Conservation (phyloP, 2,888 invertebrate genomes). For the Mystacides longicornis region DNA sequence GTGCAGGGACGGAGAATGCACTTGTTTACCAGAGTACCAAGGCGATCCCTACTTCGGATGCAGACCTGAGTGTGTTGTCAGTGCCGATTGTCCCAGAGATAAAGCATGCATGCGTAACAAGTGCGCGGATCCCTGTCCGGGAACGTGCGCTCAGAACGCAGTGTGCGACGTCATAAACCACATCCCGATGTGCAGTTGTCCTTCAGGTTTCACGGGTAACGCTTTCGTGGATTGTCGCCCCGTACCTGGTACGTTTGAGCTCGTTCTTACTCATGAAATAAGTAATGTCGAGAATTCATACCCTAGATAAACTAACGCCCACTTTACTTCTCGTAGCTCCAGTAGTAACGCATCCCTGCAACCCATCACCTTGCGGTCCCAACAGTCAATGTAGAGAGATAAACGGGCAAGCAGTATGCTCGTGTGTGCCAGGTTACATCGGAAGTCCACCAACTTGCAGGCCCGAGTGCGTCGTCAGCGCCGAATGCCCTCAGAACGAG, state of each 20-base stretch:
- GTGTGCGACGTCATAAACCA: constrained; percentile 67
- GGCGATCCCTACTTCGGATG: constrained; percentile 74
- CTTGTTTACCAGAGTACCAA: constrained; percentile 63
- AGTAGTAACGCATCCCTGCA: constrained; percentile 47
- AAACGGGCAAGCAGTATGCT: constrained; percentile 55
- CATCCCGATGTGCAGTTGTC: constrained; percentile 66
- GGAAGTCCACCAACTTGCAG: constrained; percentile 61
- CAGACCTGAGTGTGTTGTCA: constrained; percentile 68
- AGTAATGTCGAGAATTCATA: not conserved
- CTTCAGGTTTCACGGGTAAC: constrained; percentile 61
- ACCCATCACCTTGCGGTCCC: constrained; percentile 61
- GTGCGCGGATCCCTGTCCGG: constrained; percentile 67
- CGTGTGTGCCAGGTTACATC: constrained; percentile 53
- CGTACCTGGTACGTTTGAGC: constrained; percentile 22
- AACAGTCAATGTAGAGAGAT: constrained; percentile 54
- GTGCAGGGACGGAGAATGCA: constrained; percentile 61
- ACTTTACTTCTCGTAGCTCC: constrained; percentile 28
- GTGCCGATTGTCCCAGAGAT: constrained; percentile 61
- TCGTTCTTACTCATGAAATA: not conserved
- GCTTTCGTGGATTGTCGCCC: constrained; percentile 54
- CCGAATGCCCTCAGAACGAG: constrained; percentile 66
- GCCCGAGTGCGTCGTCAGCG: constrained; percentile 66
- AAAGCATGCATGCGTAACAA: constrained; percentile 63
- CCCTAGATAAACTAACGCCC: not conserved
- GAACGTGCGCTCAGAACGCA: constrained; percentile 65